Percentiles rank a stretch among this genome's conserved stretches.
phyloP scores from a whole-genome alignment of 1,140 invertebrate genomes.

The Drosophila virilis region DNA sequence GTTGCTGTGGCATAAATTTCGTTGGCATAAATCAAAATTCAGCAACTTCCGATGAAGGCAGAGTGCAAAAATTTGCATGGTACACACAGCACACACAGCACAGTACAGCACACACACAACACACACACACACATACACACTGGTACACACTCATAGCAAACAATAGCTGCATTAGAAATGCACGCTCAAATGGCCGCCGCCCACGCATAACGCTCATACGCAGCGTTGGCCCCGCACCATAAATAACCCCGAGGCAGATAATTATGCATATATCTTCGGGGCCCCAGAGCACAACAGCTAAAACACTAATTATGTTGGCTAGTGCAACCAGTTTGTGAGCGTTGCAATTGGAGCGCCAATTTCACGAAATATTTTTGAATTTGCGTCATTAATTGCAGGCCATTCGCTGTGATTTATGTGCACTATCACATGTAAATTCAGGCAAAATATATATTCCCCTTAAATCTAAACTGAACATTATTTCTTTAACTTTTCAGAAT shows the following conservation, averaged over 20 bases:
- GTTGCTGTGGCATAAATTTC: slow-evolving; percentile 73
- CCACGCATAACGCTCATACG: slow-evolving; percentile 76
- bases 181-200: slow-evolving; percentile 72
- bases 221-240: slow-evolving; percentile 66
- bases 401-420: slow-evolving; percentile 61
- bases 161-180: slow-evolving; percentile 57
- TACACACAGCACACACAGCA: not conserved
- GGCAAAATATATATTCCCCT: too few species aligned
- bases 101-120: slow-evolving; percentile 2
- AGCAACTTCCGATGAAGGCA: slow-evolving; percentile 76
- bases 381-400: slow-evolving; percentile 67
- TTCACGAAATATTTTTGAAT: slow-evolving; percentile 49
- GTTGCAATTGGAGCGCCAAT: slow-evolving; percentile 13
- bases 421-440: slow-evolving; percentile 12
- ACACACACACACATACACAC: slow-evolving; percentile 16
- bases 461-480: too few species aligned
- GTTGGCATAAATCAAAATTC: slow-evolving; percentile 82
- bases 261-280: slow-evolving; percentile 69
- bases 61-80: slow-evolving; percentile 80
- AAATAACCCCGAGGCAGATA: slow-evolving; percentile 74
- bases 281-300: not conserved
- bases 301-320: slow-evolving; percentile 54
- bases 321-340: slow-evolving; percentile 14
- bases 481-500: too few species aligned
- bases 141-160: not conserved